Evolutionary conservation across 1,140 invertebrate species (phyloP), one percentile per base, ranked within the genome.

Genomic region (Latrodectus geometricus): DNA sequence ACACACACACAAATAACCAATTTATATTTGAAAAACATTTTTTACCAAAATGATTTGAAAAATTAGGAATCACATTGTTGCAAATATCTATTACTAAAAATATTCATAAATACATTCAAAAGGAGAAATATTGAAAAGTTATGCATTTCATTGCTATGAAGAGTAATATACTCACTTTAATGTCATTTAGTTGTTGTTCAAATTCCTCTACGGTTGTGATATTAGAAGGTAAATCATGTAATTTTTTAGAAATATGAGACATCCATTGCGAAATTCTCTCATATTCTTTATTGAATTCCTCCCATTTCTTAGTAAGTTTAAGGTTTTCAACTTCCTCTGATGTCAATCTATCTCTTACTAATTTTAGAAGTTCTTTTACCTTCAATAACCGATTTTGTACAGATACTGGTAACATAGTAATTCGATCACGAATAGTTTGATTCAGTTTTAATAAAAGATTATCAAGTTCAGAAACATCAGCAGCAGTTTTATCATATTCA

Each of bases 401-500:
- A 50, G 94, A 95, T 78, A 95, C 91, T 8, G 94, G 94, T 89
- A 93, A 93, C 15, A 93, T 93, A 8, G 93, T 93, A 87, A 94
- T 92, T 69, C 94, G 93, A 90, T 96, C 94, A 4, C 93, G 92
- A 23, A 96, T 92, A 76, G 93, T 93, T 14, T 91, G 90, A 21
- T 89, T 90, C 80, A 89, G 89, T 68, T 90, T 88, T 8, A 94
- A 92, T 72, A 92, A 93, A n/a, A 93, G 92, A 85, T 92, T 93
- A 88, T 97, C 95, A 66, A 96, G 93, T 66, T 93, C 89, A 65
- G 93, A 93, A 12, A 94, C 93, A 88, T 94, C 93, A 74, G 93
- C 92, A 89, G 94, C 95, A 95, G 95, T 96, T 49, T 92, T 92
- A 0, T 93, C 91, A 4, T 95, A 92, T 90, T 95, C 95, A 0